Conservation (phyloP, 1,140 invertebrate genomes). For the Ceratina japonica region DNA sequence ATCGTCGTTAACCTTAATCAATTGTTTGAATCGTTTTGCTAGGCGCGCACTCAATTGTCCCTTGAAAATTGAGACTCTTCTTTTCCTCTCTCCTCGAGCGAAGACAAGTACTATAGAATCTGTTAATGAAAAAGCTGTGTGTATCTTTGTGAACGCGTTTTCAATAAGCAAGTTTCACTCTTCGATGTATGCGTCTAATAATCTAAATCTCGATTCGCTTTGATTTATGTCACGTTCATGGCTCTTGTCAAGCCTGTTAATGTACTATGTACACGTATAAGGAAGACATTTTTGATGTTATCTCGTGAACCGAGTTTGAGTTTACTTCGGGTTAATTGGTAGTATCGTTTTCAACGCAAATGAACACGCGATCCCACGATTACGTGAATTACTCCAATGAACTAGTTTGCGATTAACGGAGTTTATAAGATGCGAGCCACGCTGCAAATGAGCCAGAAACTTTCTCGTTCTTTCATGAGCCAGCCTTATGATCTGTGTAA, state of each 20-base stretch:
- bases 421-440: not conserved
- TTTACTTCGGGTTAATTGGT: not conserved
- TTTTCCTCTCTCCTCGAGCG: too few species aligned
- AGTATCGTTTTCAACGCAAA: not conserved
- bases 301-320: not conserved
- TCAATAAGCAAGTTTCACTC: not conserved
- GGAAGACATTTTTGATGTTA: not conserved
- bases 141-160: not conserved
- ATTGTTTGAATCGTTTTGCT: constrained; percentile 49
- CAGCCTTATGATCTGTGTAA: not conserved
- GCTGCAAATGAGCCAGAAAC: too few species aligned
- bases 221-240: constrained; percentile 15
- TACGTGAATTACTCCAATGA: constrained; percentile 12
- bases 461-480: not conserved
- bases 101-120: not conserved
- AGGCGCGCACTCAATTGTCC: not conserved
- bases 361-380: constrained; percentile 16
- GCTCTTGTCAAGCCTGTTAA: not conserved
- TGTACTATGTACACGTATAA: not conserved
- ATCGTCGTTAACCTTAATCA: constrained; percentile 58
- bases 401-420: not conserved
- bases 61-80: not conserved
- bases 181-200: not conserved
- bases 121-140: not conserved
- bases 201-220: constrained; percentile 4